Conservation (phyloP, 2,888 invertebrate species). For the Opisthograptis luteolata region DNA sequence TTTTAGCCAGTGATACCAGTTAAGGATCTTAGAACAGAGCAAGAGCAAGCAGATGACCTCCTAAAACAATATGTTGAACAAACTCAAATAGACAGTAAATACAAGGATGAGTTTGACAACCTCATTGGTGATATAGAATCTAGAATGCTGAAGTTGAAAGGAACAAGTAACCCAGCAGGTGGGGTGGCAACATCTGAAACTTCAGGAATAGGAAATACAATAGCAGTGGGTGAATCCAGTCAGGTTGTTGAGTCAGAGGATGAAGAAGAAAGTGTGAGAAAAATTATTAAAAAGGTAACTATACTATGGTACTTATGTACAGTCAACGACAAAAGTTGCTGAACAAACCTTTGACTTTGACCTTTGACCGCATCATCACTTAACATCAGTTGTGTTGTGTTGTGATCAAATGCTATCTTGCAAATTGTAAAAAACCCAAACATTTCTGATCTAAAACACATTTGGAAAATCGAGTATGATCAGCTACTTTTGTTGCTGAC, state of each 20-base stretch:
- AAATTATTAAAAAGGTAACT: conserved; percentile 70
- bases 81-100: conserved; percentile 72
- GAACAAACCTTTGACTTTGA: too few relatives aligned
- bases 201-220: conserved; percentile 15
- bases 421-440: too few relatives aligned
- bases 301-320: not conserved
- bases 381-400: too few relatives aligned
- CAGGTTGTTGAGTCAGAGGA: conserved; percentile 53
- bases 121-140: conserved; percentile 63
- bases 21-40: conserved; percentile 86
- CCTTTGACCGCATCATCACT: too few relatives aligned
- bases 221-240: too few relatives aligned
- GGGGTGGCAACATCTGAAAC: conserved; percentile 16
- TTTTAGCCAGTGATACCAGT: conserved; percentile 69
- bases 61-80: conserved; percentile 85
- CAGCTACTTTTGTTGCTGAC: too few relatives aligned
- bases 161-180: conserved; percentile 26
- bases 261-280: conserved; percentile 64
- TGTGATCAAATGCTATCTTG: too few relatives aligned
- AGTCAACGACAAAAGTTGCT: too few relatives aligned
- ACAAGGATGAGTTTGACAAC: conserved; percentile 67
- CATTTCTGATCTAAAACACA: too few relatives aligned
- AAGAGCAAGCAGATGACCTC: conserved; percentile 89
- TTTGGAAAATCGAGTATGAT: too few relatives aligned
- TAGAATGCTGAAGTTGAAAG: conserved; percentile 64